Base-by-base conservation (phyloP, 2,888 invertebrate genomes). In the Tuberolachnus salignus region DNA sequence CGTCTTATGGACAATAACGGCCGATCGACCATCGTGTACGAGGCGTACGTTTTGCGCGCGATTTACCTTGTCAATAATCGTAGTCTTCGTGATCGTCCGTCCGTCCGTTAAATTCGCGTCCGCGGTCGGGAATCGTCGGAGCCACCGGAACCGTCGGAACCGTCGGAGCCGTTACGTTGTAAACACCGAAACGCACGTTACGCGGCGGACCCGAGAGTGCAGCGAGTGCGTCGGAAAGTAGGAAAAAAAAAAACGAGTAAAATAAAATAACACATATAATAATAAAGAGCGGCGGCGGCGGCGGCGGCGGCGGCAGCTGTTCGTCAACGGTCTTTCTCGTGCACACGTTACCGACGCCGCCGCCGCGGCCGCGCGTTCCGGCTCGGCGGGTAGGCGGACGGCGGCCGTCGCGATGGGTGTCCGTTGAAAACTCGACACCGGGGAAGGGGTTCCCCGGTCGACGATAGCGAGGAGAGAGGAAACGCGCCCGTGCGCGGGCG, bases 261-360 rank as follows among this genome's bases (percentile, higher is more conserved):
- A 46, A 46, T 13, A 26, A 63, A 63, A 63, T 42, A 63, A 63
- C 42, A 63, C 19, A 63, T n/a, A 63, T 19, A 63, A 63, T 19
- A 19, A 53, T 53, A 23, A 57, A 57, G 21, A 44, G 16, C 57
- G 51, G 51, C 34, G 46, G 55, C 11, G 46, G 16, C 57, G 51
- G 51, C 34, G 46, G 55, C 11, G 46, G 66, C 42, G 53, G 69
- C 57, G 42, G 75, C 75, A 66, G 75, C 75, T 75, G 75, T 75
- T 66, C 75, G 66, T 75, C 75, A 75, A 75, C 75, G 75, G 75
- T 75, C 66, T 75, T 73, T 74, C 55, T 57, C 75, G 73, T 34
- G 26, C 42, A 49, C 49, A 61, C 72, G 51, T 21, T 34, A 26
- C 42, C n/a, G 26, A 61, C 72, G 34, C 34, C 6, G 34, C 34